Base-by-base conservation (phyloP, 2,113 vertebrate species). In the Leptobrachium ailaonicum region DNA sequence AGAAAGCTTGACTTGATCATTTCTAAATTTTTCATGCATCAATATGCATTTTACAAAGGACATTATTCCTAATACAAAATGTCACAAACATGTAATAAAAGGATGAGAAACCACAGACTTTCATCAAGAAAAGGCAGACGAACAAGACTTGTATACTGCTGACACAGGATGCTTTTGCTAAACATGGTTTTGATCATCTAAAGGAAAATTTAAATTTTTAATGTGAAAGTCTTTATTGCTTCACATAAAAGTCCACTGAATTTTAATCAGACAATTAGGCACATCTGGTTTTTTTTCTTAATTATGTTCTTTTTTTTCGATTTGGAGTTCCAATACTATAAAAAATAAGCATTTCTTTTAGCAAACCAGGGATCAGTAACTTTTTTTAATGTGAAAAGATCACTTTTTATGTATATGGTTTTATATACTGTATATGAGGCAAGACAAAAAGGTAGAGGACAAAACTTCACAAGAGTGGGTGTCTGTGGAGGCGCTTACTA, bases 181-280 rank as follows among this genome's bases (percentile, higher is more conserved):
- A 40, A 43, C n/a, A 20, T 66, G 67, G 3, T 80, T 14, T 53
- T 73, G 58, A 76, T 1, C 11, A 47, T 11, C 40, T 14, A 12
- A 47, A 72, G 50, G 60, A 43, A 40, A 41, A 10, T 0, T 9
- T 4, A 13, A n/a, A 2, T 68, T 58, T 43, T 56, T 79, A 78
- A 79, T 83, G 11, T 9, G 62, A 47, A 82, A 83, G 13, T 40
- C 53, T 63, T 4, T 70, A 10, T 1, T 77, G 66, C 77, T 41
- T 41, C 74, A 79, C 45, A 76, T 77, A 83, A 83, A 75, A 78
- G 68, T 53, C 71, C 67, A 13, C 9, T 53, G 68, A 9, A 82
- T 56, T 67, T 62, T 56, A 81, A 79, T 75, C 10, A 77, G 42
- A 43, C 79, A 69, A 56, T 82, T 78, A 82, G 83, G 53, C 50